These are phyloP conservation scores for Solea solea DNA, from an alignment of 2,113 vertebrate species.

Conservation along the genomic window DNA sequence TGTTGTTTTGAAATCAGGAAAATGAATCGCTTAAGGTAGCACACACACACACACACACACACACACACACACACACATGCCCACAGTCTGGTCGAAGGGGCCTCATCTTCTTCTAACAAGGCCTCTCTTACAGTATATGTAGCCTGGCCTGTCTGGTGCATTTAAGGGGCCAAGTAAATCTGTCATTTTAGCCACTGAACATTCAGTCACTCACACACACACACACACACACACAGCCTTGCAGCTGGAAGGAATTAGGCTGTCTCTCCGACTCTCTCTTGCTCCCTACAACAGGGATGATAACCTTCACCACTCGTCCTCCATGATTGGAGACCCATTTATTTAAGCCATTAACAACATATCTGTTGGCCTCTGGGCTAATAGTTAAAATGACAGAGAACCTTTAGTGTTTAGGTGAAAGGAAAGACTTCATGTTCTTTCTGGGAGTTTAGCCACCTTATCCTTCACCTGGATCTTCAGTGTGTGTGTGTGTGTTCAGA, in stretches of 20 bases:
- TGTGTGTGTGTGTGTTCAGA: no score
- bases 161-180: slow-evolving; percentile 82
- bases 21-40: slow-evolving; percentile 9
- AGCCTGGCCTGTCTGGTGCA: slow-evolving; percentile 74
- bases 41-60: slow-evolving; percentile 9
- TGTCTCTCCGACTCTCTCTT: slow-evolving; percentile 58
- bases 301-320: slow-evolving; percentile 70
- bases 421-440: slow-evolving; percentile 45
- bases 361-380: slow-evolving; percentile 62
- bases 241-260: slow-evolving; percentile 84
- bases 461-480: slow-evolving; percentile 19
- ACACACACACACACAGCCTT: slow-evolving; percentile 42
- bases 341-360: slow-evolving; percentile 73
- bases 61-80: slow-evolving; percentile 7
- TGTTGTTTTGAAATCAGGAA: slow-evolving; percentile 14
- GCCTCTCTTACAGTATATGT: slow-evolving; percentile 75
- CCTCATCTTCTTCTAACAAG: slow-evolving; percentile 74
- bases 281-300: slow-evolving; percentile 60
- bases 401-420: slow-evolving; percentile 66
- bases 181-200: slow-evolving; percentile 78
- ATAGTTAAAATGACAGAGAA: slow-evolving; percentile 60
- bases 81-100: slow-evolving; percentile 46
- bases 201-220: slow-evolving; percentile 42
- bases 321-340: slow-evolving; percentile 67
- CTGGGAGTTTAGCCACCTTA: slow-evolving; percentile 53